Evolutionary conservation across 1,140 invertebrate species (phyloP), one percentile per base, ranked within the genome.

Genomic region (Chrysoperla carnea): DNA sequence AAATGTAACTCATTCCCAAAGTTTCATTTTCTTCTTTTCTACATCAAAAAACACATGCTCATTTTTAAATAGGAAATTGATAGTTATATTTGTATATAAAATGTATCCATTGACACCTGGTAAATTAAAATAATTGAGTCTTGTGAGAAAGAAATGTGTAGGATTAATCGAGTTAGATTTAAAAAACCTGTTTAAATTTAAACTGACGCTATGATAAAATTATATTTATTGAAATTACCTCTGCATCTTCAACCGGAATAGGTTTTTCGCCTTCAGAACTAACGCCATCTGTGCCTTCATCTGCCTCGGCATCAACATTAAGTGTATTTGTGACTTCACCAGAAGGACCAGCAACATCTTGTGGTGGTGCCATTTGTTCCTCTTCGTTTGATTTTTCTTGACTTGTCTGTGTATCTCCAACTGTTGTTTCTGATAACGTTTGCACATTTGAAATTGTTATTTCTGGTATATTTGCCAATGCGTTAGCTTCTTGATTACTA

Each of bases 201-300:
- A 8, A 55, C 54, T 47, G 62, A 59, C 6, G 50, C 45, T 41
- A 60, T 58, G 60, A 12, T 11, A 35, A 15, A n/a, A 33, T n/a
- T 28, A 39, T 39, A 39, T 11, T 15, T 11, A 29, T 11, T 8
- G 9, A 15, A 14, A 12, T 28, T 29, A 42, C 59, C 37, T 66
- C 68, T 27, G 59, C 58, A 44, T 73, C 70, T 45, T 69, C 68
- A 9, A 60, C 55, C 47, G 56, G 54, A 4, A 53, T 45, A 17
- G 62, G 58, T 46, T 77, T 76, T 50, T 78, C 74, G 36, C 69
- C 69, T 48, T 77, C 75, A 0, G 71, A 73, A 36, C 64, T 70
- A 5, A 72, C 70, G 35, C 62, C 69, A 45, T 62, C 60, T 11
- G 53, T 46, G 11, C 59, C 60, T 37, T 60, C 59, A 38, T 54